Base-by-base conservation (phyloP, 2,888 invertebrate species). In the Idaea aversata region DNA sequence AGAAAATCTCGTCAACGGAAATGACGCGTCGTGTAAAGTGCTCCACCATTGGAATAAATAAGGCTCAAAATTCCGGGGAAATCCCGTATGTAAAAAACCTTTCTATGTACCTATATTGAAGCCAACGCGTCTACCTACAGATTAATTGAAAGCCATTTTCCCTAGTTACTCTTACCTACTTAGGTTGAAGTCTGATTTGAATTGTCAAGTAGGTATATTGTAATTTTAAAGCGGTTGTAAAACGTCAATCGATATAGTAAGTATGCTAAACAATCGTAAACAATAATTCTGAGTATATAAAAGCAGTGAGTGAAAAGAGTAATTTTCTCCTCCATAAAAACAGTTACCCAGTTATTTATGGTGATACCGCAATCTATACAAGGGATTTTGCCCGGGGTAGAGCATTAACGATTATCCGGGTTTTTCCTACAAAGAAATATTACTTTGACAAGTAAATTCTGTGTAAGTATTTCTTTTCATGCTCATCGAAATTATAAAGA, bases 331-430 rank as follows among this genome's bases (percentile, higher is more conserved):
- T 87, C 89, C 89, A 91, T 90, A 91, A 91, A 91, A 91, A 90
- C 90, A 90, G 89, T 89, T 89, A 86, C 86, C 83, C 82, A 86
- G 90, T 90, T 91, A 92, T 92, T 92, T 92, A 91, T 89, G 88
- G 85, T 87, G 91, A 88, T 88, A 88, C 89, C 89, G 86, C 91
- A 88, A 90, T 91, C 90, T 90, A 89, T 91, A 89, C 87, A 88
- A 85, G 88, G 88, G 90, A 88, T 90, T 89, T 82, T 77, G 87
- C 91, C 83, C 78, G 77, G 80, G 87, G 91, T 88, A 81, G 83
- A 85, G 87, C 85, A 90, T 92, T 90, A 90, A 89, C 89, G 91
- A 90, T 89, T 90, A 90, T 88, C 86, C 86, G 82, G 77, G 83
- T 81, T 86, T 84, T 83, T 81, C 82, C 79, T 84, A 82, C 85